A percentile compares a stretch with the other conserved stretches of the same genome.
These are phyloP conservation scores for Drosophila pachea DNA, from an alignment of 1,140 invertebrate genomes.

Conservation along the genomic window DNA sequence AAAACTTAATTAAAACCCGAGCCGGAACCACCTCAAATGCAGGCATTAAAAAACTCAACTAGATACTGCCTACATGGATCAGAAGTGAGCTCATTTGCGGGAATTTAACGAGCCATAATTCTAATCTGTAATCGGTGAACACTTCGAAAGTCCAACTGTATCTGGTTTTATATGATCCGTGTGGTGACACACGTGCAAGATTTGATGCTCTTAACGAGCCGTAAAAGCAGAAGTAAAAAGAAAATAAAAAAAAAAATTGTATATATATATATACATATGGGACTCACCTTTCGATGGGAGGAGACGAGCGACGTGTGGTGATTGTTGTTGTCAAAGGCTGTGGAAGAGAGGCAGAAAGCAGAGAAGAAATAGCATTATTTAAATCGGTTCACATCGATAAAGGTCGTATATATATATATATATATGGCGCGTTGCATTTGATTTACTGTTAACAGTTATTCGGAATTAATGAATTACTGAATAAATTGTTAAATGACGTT, in stretches of 20 bases:
- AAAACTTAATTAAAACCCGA: constrained; percentile 56
- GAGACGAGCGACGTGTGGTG: constrained; percentile 59
- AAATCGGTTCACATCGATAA: constrained; percentile 13
- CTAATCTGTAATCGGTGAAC: constrained; percentile 66
- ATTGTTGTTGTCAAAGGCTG: constrained; percentile 67
- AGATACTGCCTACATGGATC: constrained; percentile 25
- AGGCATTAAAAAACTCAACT: constrained; percentile 1
- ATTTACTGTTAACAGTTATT: constrained; percentile 4
- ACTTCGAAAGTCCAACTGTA: constrained; percentile 39
- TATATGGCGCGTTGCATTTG: constrained; percentile 11
- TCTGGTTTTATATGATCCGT: constrained; percentile 5
- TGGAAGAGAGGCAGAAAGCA: constrained; percentile 40
- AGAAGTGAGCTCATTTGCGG: constrained; percentile 58
- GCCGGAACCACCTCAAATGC: constrained; percentile 50
- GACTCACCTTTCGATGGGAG: constrained; percentile 71
- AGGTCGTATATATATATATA: constrained; percentile 13
- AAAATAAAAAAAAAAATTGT: constrained; percentile 1
- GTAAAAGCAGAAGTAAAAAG: constrained; percentile 32
- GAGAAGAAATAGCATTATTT: constrained; percentile 37
- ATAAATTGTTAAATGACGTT: constrained; percentile 44
- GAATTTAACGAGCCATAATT: constrained; percentile 65
- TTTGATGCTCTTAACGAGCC: constrained; percentile 48
- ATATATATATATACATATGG: too few species aligned
- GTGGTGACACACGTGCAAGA: constrained; percentile 46
- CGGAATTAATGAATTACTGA: constrained; percentile 34